phyloP scores from a whole-genome alignment of 2,113 vertebrate genomes.

The Trochalopteron elliotii region DNA sequence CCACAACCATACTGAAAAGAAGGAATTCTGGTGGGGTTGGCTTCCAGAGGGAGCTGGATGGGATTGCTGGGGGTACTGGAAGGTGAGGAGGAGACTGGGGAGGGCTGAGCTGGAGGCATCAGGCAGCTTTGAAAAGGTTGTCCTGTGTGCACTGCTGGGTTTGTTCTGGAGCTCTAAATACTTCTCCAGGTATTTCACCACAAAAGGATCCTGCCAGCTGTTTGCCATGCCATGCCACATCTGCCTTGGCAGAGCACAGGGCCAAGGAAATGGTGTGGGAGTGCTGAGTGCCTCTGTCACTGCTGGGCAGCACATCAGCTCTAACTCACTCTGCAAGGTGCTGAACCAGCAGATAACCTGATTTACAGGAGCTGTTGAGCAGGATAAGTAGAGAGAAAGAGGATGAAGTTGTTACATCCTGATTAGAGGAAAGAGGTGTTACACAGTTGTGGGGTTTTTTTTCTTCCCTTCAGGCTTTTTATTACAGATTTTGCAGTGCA shows the following conservation, averaged over 20 bases:
- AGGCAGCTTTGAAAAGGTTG: background rate
- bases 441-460: background rate
- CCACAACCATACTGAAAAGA: background rate
- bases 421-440: background rate
- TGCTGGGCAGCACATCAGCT: background rate
- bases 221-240: background rate
- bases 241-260: background rate
- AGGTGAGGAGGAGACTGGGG: background rate
- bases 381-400: background rate
- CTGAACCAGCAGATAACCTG: background rate
- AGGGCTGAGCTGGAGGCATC: background rate
- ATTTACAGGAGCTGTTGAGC: background rate
- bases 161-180: background rate
- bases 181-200: background rate
- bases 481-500: background rate
- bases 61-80: background rate
- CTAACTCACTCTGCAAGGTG: background rate
- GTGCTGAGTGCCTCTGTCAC: background rate
- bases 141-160: background rate
- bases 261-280: background rate
- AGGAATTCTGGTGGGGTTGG: background rate
- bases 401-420: slow-evolving; percentile 15
- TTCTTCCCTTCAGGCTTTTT: background rate
- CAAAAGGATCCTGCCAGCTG: background rate
- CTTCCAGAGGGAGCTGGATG: accelerated